phyloP scores from a whole-genome alignment of 2,113 vertebrate species.

The Ia io region DNA sequence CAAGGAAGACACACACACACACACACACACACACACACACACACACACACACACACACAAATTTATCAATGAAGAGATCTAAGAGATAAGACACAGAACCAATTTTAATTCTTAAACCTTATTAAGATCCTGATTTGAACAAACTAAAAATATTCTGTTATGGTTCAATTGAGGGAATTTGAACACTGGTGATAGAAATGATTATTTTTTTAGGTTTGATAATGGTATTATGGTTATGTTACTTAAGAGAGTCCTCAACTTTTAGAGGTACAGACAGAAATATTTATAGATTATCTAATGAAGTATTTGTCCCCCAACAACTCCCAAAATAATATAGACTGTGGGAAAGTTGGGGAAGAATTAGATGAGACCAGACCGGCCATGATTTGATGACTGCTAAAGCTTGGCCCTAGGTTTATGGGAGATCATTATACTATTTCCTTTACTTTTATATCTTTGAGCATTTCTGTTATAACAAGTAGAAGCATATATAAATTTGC shows the following conservation, averaged over 20 bases:
- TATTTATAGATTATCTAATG: slow-evolving; percentile 14
- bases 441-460: not conserved
- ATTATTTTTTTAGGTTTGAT: not conserved
- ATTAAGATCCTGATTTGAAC: not conserved
- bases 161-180: not conserved
- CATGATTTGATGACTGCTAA: not conserved
- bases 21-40: not conserved
- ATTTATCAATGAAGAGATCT: not conserved
- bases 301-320: not conserved
- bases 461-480: not conserved
- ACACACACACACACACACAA: no score
- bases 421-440: not conserved
- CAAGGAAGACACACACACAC: not conserved
- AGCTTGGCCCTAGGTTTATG: not conserved
- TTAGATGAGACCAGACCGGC: not conserved
- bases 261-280: not conserved
- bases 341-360: not conserved
- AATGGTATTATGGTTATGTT: not conserved
- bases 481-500: not conserved
- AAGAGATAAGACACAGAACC: not conserved
- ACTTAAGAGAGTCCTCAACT: not conserved
- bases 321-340: not conserved
- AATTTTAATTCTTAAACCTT: not conserved
- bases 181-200: not conserved
- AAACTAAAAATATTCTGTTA: not conserved